Evolutionary conservation across 2,888 invertebrate genomes (phyloP).

Genomic region (Pseudanteris insignis): DNA sequence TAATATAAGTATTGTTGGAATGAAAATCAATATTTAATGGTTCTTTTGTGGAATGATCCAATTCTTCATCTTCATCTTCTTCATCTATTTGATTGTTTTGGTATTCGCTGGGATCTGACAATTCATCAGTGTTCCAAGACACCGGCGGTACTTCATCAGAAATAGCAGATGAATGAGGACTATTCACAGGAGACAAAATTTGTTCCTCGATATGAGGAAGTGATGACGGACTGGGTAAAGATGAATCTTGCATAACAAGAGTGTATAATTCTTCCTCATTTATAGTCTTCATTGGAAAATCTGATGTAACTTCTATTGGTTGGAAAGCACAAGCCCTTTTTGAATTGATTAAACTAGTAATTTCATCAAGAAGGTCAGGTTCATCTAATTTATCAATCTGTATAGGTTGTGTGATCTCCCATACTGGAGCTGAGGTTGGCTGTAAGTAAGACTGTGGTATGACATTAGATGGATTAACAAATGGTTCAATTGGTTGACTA

Average conservation of each 20-base stretch:
- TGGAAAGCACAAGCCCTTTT: constrained; percentile 1
- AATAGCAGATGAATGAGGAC: constrained; percentile 11
- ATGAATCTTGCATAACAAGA: constrained; percentile 6
- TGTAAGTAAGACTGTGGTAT: constrained; percentile 17
- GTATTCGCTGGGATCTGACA: constrained; percentile 57
- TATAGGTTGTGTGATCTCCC: not conserved
- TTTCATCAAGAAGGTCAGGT: constrained; percentile 11
- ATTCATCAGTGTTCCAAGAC: constrained; percentile 46
- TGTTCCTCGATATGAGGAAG: constrained; percentile 8
- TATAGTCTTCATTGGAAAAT: constrained; percentile 7
- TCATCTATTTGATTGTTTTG: constrained; percentile 43
- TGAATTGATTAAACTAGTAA: constrained; percentile 11
- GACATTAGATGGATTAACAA: constrained; percentile 46
- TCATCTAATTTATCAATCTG: not conserved
- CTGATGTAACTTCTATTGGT: not conserved
- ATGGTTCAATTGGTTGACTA: constrained; percentile 53
- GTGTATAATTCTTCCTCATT: constrained; percentile 15
- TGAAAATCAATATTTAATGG: too few species aligned
- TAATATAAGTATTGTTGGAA: too few species aligned
- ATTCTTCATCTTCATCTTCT: constrained; percentile 1
- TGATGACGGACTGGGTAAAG: not conserved
- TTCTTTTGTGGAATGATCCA: too few species aligned
- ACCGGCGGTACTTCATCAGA: constrained; percentile 12
- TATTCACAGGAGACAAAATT: not conserved
- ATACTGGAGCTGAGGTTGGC: not conserved